phyloP scores from a whole-genome alignment of 2,797 vertebrate genomes.

The Benthosema pterotum region DNA sequence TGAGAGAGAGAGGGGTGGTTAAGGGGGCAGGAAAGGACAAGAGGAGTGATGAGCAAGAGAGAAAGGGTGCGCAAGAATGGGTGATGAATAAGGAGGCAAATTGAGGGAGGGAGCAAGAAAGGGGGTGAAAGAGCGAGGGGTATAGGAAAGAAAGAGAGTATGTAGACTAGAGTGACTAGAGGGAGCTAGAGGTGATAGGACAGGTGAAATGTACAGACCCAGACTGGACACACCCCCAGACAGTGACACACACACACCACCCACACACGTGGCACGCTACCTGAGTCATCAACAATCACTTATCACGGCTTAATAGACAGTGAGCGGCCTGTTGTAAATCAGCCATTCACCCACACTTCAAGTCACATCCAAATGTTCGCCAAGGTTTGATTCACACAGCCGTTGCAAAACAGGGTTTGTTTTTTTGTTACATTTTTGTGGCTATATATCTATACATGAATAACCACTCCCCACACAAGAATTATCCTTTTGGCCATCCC shows the following conservation, averaged over 20 bases:
- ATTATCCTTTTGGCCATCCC: too few relatives aligned
- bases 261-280: slow-evolving; percentile 7
- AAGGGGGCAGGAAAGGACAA: slow-evolving; percentile 12
- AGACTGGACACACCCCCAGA: slow-evolving; percentile 40
- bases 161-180: slow-evolving; percentile 1
- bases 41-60: not conserved
- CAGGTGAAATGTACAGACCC: slow-evolving; percentile 27
- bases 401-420: too few relatives aligned
- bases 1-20: not conserved
- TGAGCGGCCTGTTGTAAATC: slow-evolving; percentile 14
- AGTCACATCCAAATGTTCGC: too few relatives aligned
- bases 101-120: not conserved
- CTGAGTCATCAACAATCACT: slow-evolving; percentile 46
- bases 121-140: slow-evolving; percentile 4
- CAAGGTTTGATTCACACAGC: too few relatives aligned
- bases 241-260: slow-evolving; percentile 32
- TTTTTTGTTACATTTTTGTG: too few relatives aligned
- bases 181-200: slow-evolving; percentile 10
- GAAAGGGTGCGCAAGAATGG: too few relatives aligned
- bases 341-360: slow-evolving; percentile 27
- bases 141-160: slow-evolving; percentile 12
- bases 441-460: too few relatives aligned
- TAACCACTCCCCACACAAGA: too few relatives aligned
- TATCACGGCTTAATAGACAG: slow-evolving; percentile 15
- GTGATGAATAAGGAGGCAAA: not conserved